A percentile compares a stretch with the other conserved stretches of the same genome.
phyloP scores from a whole-genome alignment of 2,888 invertebrate genomes.

The Nephrocerus scutellatus region DNA sequence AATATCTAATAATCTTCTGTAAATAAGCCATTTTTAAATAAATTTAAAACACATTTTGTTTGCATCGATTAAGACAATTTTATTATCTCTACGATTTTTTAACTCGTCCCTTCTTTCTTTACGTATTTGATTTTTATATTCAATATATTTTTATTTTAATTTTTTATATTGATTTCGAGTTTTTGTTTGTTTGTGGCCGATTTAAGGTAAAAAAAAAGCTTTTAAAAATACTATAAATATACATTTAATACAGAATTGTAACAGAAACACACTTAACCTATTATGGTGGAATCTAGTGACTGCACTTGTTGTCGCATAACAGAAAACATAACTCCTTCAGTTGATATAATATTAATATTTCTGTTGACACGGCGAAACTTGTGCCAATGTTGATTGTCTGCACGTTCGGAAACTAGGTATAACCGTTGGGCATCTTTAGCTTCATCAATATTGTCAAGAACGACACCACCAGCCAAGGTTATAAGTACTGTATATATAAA shows the following conservation, averaged over 20 bases:
- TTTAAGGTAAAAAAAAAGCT: no score
- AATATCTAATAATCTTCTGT: no score
- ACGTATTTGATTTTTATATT: no score
- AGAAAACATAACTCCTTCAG: constrained; percentile 31
- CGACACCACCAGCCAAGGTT: constrained; percentile 27
- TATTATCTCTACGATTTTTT: no score
- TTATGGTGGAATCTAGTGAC: constrained; percentile 17
- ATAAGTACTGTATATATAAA: constrained; percentile 27
- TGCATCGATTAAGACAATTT: no score
- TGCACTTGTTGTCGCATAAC: constrained; percentile 29
- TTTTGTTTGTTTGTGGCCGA: no score
- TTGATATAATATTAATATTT: constrained; percentile 27
- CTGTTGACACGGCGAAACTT: constrained; percentile 23
- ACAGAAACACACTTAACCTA: constrained; percentile 16
- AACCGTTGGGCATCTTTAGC: constrained; percentile 16
- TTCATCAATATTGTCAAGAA: constrained; percentile 17
- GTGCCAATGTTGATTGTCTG: constrained; percentile 30
- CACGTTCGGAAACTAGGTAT: constrained; percentile 26
- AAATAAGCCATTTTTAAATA: no score
- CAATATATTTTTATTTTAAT: no score
- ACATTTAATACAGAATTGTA: neutral
- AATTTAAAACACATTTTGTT: no score
- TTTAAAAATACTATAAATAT: neutral
- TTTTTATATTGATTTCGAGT: no score
- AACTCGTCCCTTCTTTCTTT: no score